Base-by-base conservation (phyloP, 1,140 invertebrate genomes). In the Rhopalosiphum maidis region DNA sequence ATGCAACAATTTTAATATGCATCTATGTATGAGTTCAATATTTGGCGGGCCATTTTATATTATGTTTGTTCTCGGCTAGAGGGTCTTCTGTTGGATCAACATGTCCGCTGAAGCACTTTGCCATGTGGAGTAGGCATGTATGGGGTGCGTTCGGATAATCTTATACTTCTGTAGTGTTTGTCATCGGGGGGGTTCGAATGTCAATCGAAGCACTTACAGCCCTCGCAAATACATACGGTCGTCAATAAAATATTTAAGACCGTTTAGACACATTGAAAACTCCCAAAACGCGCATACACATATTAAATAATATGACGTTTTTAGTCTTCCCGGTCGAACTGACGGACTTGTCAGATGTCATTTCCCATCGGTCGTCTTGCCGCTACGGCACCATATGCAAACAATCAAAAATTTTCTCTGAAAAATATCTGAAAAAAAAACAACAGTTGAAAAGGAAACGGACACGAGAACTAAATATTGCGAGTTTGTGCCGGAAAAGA, bases 171-270 rank as follows among this genome's bases (percentile, higher is more conserved):
- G 30, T 77, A 77, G n/a, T 21, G 60, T 83, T 37, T 37, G 77
- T 41, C 41, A 43, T 41, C 8, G 23, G 83, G 22, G n/a, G 77
- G 6, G 85, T 25, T 86, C 30, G 25, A 48, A 87, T 87, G 83
- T 85, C 83, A 30, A 87, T 87, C 43, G 43, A 87, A 87, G 30
- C 85, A 87, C 85, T 87, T 48, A 87, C 30, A 11, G 15, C 85
- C 85, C 85, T 87, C 85, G n/a, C 85, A 87, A 46, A 87, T n/a
- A 87, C 4, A 46, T 0, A n/a, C 25, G 30, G 43, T 48, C 30
- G 85, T 87, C 85, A n/a, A 87, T 86, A 46, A n/a, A 46, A 87
- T 87, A 87, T 87, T 87, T 87, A 48, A 15, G 11, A 87, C 41
- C 41, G 15, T 46, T 86, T 46, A 46, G 9, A 46, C 85, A 21